A percentile compares a stretch with the other conserved stretches of the same genome.
phyloP scores from a whole-genome alignment of 1,140 invertebrate genomes.

The Drosophila pseudoobscura region DNA sequence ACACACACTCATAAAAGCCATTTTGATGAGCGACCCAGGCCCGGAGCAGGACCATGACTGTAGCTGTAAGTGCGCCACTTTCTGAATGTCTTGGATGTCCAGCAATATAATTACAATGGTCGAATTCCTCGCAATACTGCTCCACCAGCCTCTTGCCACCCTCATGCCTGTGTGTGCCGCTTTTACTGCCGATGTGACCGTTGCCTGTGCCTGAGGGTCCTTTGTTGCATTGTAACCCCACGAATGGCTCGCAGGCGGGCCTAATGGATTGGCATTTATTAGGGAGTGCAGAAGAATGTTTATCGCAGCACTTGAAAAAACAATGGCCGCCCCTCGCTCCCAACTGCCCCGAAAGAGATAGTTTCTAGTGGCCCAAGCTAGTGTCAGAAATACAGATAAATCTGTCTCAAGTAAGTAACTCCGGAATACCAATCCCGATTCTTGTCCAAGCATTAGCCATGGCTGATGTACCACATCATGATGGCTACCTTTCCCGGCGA shows the following conservation, averaged over 20 bases:
- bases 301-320: constrained; percentile 44
- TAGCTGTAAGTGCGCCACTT: constrained; percentile 70
- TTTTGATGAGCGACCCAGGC: constrained; percentile 72
- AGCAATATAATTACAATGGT: constrained; percentile 79
- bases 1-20: constrained; percentile 70
- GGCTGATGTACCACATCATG: too few species aligned
- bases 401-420: too few species aligned
- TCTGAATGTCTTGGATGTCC: constrained; percentile 59
- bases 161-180: too few species aligned
- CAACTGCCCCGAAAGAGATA: too few species aligned
- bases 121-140: constrained; percentile 19
- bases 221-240: constrained; percentile 60
- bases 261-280: constrained; percentile 78
- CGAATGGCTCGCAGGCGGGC: constrained; percentile 52
- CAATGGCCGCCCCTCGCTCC: constrained; percentile 24
- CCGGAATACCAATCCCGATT: too few species aligned
- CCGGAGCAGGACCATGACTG: constrained; percentile 24
- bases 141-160: too few species aligned
- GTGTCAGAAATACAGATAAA: too few species aligned
- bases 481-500: too few species aligned
- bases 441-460: too few species aligned
- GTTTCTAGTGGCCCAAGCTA: too few species aligned
- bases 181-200: constrained; percentile 17
- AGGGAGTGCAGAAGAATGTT: constrained; percentile 53
- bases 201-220: constrained; percentile 32